Base-by-base conservation (phyloP, 2,888 invertebrate species). In the Philaethria dido region DNA sequence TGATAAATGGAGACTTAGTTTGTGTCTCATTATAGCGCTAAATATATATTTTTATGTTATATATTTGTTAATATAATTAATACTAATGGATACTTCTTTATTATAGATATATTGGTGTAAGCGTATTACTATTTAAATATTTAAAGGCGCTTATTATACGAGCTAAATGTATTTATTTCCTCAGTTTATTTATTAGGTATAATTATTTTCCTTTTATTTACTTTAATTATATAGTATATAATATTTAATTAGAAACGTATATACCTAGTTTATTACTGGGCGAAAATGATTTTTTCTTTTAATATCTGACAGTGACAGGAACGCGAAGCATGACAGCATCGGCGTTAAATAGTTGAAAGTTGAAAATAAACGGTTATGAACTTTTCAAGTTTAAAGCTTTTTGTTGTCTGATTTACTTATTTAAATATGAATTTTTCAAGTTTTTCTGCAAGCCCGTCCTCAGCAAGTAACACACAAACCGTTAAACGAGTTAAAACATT, bases 401-500 rank as follows among this genome's bases (percentile, higher is more conserved):
- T 45, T 54, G 18, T 64, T 44, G 33, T 33, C 33, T 50, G 11
- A 48, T 44, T 61, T 44, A n/a, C n/a, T 20, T 33, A 54, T 67
- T 68, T 71, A 55, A 73, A 61, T 14, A 88, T 88, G 87, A 84
- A 83, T 78, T 74, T 72, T 59, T 77, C 83, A 64, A 79, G 75
- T 66, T 81, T 78, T 71, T 74, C 79, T 2, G 62, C 77, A 13
- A 78, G 73, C 42, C 52, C 75, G 44, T 66, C 75, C 6, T 72
- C 69, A 47, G 64, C 71, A 44, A 75, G 73, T 59, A 75, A 74
- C 61, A 65, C 68, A 44, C 79, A 80, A 48, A 62, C 72, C 2
- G 74, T 71, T 62, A 81, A 73, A 69, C 77, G 77, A 29, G 79
- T 78, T 2, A 91, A 89, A 85, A 85, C 83, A 61, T 82, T 85